Evolutionary conservation across 2,113 vertebrate genomes (phyloP), one percentile per base, ranked within the genome.

Genomic region (Osmerus eperlanus): DNA sequence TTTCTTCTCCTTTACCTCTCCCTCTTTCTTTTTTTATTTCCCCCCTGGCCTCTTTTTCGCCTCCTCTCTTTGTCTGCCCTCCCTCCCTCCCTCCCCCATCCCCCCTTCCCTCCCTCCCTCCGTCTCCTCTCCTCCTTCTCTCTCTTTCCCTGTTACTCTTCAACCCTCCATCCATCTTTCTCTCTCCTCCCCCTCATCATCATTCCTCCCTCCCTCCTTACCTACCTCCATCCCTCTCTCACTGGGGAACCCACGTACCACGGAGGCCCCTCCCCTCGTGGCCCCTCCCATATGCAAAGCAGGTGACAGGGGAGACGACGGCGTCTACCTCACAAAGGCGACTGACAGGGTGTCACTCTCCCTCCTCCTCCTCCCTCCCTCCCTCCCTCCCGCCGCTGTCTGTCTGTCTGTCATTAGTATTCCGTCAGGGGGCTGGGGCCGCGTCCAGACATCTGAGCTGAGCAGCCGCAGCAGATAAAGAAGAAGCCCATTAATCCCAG

Each of bases 401-500:
- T n/a, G 69, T 36, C 52, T n/a, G 67, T 89, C 88, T 80, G 90
- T 95, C 94, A 97, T 98, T 98, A 98, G 96, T 96, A 99, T 99
- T 98, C 97, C 93, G 95, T 92, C 93, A 90, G 90, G 89, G 87
- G 94, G 94, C 92, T 95, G 92, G 92, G 93, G 94, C 92, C 91
- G 92, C 92, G 94, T 89, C 94, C 93, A 97, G 95, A 98, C 96
- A 96, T 99, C 95, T 94, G 95, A 97, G 93, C 92, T 89, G 92
- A 96, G 88, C 90, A 89, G 95, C 95, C 95, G 92, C 94, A 94
- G 94, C 94, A 98, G 96, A 98, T 99, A 96, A 98, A 98, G 96
- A 95, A 96, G 96, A 95, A 98, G 95, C 95, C 36, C 94, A 96
- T 98, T 98, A 98, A 99, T 99, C 96, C 95, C 94, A 92, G 90